These are phyloP conservation scores for Paralvinella palmiformis DNA, from an alignment of 1,140 invertebrate species.

Conservation along the genomic window DNA sequence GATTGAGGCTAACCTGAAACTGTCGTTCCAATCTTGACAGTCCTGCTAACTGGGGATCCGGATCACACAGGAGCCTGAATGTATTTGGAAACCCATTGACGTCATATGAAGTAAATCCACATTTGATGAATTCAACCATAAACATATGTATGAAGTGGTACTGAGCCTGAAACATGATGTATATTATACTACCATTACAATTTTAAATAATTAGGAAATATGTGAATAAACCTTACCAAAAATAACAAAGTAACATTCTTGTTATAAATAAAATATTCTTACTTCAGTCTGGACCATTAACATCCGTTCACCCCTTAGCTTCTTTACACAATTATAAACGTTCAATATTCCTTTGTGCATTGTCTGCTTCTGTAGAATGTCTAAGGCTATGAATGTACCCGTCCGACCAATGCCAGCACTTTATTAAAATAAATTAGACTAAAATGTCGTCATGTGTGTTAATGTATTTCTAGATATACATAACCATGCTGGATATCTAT, in stretches of 20 bases:
- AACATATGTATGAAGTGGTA: conserved; percentile 92
- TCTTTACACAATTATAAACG: conserved; percentile 42
- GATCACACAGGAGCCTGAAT: no score
- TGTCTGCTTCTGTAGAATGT: conserved; percentile 41
- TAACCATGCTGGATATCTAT: no score
- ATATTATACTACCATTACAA: no score
- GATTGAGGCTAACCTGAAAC: no score
- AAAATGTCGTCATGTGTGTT: no score
- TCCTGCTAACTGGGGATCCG: conserved; percentile 83
- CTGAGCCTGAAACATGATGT: conserved; percentile 72
- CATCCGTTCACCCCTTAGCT: conserved; percentile 44
- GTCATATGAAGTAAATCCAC: conserved; percentile 74
- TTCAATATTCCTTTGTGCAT: conserved; percentile 40
- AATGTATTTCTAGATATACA: no score
- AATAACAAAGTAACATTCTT: neutral
- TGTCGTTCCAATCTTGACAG: conserved; percentile 53
- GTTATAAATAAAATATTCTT: conserved; percentile 20
- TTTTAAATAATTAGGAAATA: neutral
- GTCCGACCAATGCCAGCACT: conserved; percentile 52
- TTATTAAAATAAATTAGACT: no score
- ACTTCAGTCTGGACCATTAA: conserved; percentile 52
- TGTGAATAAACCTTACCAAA: neutral
- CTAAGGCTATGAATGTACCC: conserved; percentile 50
- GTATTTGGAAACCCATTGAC: no score
- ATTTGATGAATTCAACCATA: conserved; percentile 54